Percentiles rank a stretch among this genome's conserved stretches.
phyloP scores from a whole-genome alignment of 2,113 vertebrate species.

The Silurus meridionalis region DNA sequence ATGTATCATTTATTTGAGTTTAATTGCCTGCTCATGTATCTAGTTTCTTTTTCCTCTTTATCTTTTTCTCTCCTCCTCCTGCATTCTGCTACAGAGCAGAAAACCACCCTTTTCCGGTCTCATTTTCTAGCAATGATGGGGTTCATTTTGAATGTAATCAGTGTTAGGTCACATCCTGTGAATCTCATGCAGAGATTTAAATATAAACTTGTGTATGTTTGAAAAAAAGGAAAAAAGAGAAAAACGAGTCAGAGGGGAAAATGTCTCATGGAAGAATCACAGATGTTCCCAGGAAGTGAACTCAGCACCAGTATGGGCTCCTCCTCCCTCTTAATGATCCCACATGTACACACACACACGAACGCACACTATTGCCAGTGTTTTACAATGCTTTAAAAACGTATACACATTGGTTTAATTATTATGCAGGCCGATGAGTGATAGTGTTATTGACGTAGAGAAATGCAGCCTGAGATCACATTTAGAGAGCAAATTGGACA shows the following conservation, averaged over 20 bases:
- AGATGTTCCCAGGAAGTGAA: conserved; percentile 51
- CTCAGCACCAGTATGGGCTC: background rate
- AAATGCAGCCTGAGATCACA: conserved; percentile 14
- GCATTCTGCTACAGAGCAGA: background rate
- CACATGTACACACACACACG: background rate
- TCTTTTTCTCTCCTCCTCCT: background rate
- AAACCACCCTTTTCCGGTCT: conserved; percentile 4
- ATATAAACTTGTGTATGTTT: conserved; percentile 52
- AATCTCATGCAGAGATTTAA: conserved; percentile 40
- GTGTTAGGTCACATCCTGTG: conserved; percentile 57
- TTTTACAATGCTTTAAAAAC: background rate
- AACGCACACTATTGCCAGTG: background rate
- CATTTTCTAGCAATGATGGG: conserved; percentile 7
- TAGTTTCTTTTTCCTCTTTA: background rate
- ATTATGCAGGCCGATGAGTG: background rate
- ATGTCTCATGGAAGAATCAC: conserved; percentile 38
- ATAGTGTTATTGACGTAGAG: background rate
- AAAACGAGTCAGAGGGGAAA: conserved; percentile 2
- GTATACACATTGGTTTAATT: background rate
- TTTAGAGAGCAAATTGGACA: conserved; percentile 23
- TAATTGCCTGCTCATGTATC: background rate
- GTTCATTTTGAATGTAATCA: conserved; percentile 50
- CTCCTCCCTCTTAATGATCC: background rate
- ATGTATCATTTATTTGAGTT: background rate
- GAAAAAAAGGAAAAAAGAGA: conserved; percentile 13